Evolutionary conservation across 2,113 vertebrate genomes (phyloP).

Genomic region (Upupa epops): DNA sequence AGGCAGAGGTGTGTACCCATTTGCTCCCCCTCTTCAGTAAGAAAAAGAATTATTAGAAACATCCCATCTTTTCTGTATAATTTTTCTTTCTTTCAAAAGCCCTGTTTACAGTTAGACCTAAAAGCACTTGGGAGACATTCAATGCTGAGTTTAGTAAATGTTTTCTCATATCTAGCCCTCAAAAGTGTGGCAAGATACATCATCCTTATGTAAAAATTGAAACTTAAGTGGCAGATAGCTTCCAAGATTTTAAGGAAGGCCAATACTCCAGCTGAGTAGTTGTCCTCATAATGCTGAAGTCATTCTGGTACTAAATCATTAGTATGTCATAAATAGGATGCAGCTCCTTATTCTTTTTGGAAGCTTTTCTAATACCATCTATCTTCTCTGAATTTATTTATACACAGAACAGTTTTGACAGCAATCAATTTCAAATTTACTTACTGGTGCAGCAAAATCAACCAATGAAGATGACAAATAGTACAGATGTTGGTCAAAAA

Average conservation of each 20-base stretch:
- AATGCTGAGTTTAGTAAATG: neutral
- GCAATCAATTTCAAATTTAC: slow-evolving; percentile 6
- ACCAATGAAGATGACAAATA: neutral
- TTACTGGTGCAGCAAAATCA: neutral
- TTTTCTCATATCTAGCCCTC: neutral
- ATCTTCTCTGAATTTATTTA: slow-evolving; percentile 17
- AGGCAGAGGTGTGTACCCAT: neutral
- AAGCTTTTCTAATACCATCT: slow-evolving; percentile 3
- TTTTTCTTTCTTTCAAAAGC: neutral
- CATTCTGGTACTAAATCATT: neutral
- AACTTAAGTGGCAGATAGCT: neutral
- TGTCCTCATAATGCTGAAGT: neutral
- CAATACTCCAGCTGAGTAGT: neutral
- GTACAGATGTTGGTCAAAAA: neutral
- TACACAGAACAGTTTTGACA: neutral
- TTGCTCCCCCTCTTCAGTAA: neutral
- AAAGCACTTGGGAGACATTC: neutral
- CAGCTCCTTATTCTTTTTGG: neutral
- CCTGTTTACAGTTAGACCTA: neutral
- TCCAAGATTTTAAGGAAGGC: neutral
- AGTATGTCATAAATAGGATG: neutral
- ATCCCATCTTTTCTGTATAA: neutral
- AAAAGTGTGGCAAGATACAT: neutral
- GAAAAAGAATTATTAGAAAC: neutral
- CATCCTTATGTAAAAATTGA: neutral